Conservation (phyloP, 2,113 vertebrate species). For the Rafetus swinhoei region DNA sequence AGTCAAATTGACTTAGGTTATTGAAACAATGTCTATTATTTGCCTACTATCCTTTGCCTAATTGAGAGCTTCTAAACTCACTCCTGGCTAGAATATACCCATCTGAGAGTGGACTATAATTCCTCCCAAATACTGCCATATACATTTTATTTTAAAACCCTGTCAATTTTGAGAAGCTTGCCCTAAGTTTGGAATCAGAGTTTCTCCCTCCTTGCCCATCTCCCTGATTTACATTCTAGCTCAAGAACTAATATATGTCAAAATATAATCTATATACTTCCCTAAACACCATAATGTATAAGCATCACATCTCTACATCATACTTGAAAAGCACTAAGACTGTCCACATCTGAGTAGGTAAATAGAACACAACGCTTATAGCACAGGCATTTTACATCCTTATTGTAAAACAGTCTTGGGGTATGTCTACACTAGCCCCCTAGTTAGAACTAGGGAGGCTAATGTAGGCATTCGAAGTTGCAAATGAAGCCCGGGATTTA, state of each 20-base stretch:
- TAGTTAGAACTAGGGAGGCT: too few species aligned
- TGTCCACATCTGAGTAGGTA: neutral
- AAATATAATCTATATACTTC: neutral
- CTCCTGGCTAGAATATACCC: neutral
- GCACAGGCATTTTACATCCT: neutral
- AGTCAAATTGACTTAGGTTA: neutral
- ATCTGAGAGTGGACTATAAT: neutral
- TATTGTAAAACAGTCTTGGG: neutral
- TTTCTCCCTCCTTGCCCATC: neutral
- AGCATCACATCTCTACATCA: neutral
- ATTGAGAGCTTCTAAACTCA: neutral
- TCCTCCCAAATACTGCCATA: neutral
- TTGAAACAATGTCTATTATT: neutral
- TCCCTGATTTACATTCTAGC: neutral
- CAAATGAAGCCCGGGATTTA: too few species aligned
- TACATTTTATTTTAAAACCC: neutral
- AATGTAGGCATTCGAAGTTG: too few species aligned
- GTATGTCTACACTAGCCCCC: too few species aligned
- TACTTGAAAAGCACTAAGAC: neutral
- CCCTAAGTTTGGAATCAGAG: too few species aligned
- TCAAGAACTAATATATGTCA: neutral
- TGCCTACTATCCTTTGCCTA: neutral
- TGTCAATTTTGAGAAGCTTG: neutral
- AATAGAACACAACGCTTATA: neutral
- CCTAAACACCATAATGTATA: neutral